Percentiles rank a stretch among this genome's conserved stretches.
Evolutionary conservation across 2,113 vertebrate species (phyloP).

Genomic region (Pyrgilauda ruficollis): DNA sequence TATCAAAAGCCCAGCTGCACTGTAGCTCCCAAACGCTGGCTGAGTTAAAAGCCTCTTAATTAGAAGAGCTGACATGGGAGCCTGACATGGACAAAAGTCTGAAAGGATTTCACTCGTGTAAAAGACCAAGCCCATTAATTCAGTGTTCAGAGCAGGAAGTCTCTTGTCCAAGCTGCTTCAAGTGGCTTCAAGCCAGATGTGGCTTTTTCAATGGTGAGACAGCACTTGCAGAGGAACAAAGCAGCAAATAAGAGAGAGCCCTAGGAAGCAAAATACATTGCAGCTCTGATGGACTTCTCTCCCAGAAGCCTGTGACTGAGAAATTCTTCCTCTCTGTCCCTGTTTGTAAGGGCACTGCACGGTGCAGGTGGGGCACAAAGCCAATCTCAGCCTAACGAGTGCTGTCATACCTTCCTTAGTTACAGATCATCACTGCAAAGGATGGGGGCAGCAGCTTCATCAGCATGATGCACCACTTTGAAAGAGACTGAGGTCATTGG

Average conservation of each 20-base stretch:
- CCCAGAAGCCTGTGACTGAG: not conserved
- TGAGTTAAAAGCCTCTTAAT: not conserved
- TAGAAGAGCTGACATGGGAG: not conserved
- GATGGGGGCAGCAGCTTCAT: not conserved
- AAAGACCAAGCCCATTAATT: not conserved
- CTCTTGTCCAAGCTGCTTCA: not conserved
- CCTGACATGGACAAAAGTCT: not conserved
- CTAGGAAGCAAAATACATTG: not conserved
- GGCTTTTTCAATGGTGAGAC: not conserved
- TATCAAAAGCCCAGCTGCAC: not conserved
- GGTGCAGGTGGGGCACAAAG: not conserved
- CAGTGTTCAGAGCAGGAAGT: not conserved
- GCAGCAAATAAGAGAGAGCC: not conserved
- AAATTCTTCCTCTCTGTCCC: not conserved
- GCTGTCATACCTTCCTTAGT: not conserved
- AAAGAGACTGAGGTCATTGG: not conserved
- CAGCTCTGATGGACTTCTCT: not conserved
- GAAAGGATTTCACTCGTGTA: not conserved
- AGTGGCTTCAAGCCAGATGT: not conserved
- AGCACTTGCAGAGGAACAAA: not conserved
- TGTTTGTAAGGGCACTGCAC: not conserved
- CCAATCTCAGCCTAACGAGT: not conserved
- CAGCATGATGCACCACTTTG: not conserved
- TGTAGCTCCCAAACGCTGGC: not conserved
- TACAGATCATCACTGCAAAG: not conserved